Base-by-base conservation (phyloP, 1,140 invertebrate genomes). In the Helicoverpa armigera region DNA sequence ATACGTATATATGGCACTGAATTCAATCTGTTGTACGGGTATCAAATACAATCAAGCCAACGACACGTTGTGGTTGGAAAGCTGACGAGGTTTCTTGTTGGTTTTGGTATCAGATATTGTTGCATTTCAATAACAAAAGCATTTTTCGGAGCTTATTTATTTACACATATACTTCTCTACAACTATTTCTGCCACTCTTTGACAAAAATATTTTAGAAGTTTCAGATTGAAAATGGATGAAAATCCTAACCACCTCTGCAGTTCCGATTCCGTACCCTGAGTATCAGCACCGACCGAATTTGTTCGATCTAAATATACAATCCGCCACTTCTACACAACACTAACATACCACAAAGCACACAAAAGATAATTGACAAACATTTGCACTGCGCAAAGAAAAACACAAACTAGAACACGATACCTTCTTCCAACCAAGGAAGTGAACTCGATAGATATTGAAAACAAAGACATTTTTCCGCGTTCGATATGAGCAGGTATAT, bases 401-500 rank as follows among this genome's bases (percentile, higher is more conserved):
- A 60, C 65, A 54, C 48, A 73, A 58, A 14, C 53, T 73, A 35
- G 53, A 73, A 73, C 16, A 14, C 29, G 53, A 73, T 70, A 56
- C 23, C n/a, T 58, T 18, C 67, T 72, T 72, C 61, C 53, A 23
- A 50, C 61, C 23, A 65, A 48, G 60, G 70, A 81, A 69, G 65
- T 70, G 54, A 77, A 72, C 63, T 70, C 60, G 74, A 77, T 81
- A 67, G 61, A 53, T 35, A 56, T 80, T 81, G 73, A 79, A 83
- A 79, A 81, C 75, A 81, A 79, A 79, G 72, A 77, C 61, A 75
- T 81, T 84, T 79, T 77, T 67, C 63, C 73, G 13, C 43, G 43
- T 77, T 63, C 53, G 50, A 77, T 77, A 77, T 79, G 75, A 77
- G 29, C 50, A 54, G 63, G 54, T 70, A 69, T 53, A 79, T 54